Evolutionary conservation across 2,113 vertebrate genomes (phyloP), one percentile per base, ranked within the genome.

Genomic region (Thunnus thynnus): DNA sequence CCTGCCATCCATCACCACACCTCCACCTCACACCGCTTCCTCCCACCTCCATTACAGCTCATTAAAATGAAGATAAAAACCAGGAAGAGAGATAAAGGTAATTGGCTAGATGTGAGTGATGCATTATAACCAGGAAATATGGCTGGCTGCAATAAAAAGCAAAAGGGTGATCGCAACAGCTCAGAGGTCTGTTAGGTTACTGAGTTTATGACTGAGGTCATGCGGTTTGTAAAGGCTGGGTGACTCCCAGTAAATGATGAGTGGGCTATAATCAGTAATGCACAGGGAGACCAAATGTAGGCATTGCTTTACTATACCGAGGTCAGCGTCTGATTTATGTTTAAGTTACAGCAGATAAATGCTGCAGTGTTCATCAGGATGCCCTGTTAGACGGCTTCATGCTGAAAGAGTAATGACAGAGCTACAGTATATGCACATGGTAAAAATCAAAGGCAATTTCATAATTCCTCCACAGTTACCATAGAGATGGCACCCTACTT

Each of bases 391-490:
- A 76, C 13, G 5, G 64, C 58, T 30, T 72, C 62, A 57, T 30
- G 22, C 48, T 18, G 61, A 68, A 68, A 50, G 36, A 86, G 50
- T 13, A 64, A 63, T 47, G 62, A 58, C 64, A 44, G 44, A 1
- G 27, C 27, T 4, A 30, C 27, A 61, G 56, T 54, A 10, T 17
- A 62, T 12, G 30, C 25, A 63, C 52, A 46, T 14, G 18, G 63
- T 44, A 57, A 18, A 70, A 84, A 82, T 48, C 61, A 76, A 85
- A 82, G 18, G 61, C 52, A 62, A 20, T 81, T 79, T 82, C 76
- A 88, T 72, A 72, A 84, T 63, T 79, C 67, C 68, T 18, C 67
- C 65, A 57, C 78, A 14, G 93, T 92, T 91, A 85, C 91, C 87
- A 93, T 89, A 89, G 92, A 83, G 84, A 93, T 89, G 84, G 70